A percentile compares a stretch with the other conserved stretches of the same genome.
These are phyloP conservation scores for Silurus meridionalis DNA, from an alignment of 2,113 vertebrate genomes.

Conservation along the genomic window DNA sequence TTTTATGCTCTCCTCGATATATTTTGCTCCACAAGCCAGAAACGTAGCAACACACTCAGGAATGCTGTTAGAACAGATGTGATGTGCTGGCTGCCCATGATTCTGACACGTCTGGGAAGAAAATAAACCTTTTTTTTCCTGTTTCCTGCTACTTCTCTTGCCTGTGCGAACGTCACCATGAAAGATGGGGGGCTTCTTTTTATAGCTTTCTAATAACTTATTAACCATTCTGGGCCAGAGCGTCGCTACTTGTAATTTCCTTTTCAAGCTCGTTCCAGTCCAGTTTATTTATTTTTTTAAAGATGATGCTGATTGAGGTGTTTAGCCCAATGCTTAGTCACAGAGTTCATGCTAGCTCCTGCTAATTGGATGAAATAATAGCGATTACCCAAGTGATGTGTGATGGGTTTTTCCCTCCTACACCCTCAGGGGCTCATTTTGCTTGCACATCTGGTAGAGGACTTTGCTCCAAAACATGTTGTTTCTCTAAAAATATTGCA, in stretches of 20 bases:
- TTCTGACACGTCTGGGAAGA: neutral
- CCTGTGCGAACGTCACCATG: neutral
- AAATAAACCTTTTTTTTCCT: neutral
- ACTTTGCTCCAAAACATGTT: neutral
- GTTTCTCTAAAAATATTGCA: neutral
- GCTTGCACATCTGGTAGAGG: neutral
- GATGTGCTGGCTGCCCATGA: neutral
- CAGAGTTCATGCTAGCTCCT: neutral
- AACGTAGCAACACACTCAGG: neutral
- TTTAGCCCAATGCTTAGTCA: neutral
- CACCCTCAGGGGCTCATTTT: neutral
- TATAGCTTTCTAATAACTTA: conserved; percentile 18
- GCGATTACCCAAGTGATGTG: neutral
- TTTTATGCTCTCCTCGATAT: neutral
- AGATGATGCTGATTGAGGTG: neutral
- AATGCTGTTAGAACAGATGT: neutral
- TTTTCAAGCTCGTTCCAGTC: neutral
- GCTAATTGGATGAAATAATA: neutral
- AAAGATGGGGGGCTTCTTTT: conserved; percentile 18
- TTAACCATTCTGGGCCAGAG: neutral
- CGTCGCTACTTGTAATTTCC: conserved; percentile 3
- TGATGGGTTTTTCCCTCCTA: neutral
- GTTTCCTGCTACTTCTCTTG: neutral
- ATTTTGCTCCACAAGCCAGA: neutral
- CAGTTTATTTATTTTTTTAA: neutral